Conservation (phyloP, 2,113 vertebrate species). For the Rynchops niger region DNA sequence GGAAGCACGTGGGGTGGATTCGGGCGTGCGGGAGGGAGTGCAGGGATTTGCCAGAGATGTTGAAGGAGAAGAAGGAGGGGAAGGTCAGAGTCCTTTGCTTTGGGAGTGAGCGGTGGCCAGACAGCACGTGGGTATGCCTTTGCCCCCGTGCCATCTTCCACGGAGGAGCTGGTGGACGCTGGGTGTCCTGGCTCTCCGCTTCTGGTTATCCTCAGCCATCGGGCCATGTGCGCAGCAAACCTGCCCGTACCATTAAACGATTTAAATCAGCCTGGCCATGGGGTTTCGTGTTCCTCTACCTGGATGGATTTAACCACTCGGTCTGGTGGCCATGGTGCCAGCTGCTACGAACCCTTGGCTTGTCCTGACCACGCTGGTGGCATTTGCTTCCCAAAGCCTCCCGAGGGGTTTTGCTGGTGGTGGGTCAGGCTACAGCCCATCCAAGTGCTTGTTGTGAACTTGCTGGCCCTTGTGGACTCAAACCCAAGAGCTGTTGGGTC, state of each 20-base stretch:
- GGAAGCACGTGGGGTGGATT: not conserved
- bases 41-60: not conserved
- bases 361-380: not conserved
- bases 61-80: too few species aligned
- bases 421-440: not conserved
- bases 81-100: not conserved
- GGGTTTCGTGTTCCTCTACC: not conserved
- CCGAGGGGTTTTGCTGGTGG: not conserved
- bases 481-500: not conserved
- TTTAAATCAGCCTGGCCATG: not conserved
- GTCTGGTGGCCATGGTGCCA: not conserved
- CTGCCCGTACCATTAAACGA: too few species aligned
- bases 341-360: not conserved
- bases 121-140: not conserved
- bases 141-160: accelerated
- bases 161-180: not conserved
- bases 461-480: too few species aligned
- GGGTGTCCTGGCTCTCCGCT: not conserved
- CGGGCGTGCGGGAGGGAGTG: accelerated
- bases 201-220: not conserved
- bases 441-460: not conserved
- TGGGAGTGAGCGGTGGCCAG: not conserved
- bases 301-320: not conserved
- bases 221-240: accelerated
- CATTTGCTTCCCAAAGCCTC: not conserved